Conservation (phyloP, 2,113 vertebrate genomes). For the Saccopteryx leptura region DNA sequence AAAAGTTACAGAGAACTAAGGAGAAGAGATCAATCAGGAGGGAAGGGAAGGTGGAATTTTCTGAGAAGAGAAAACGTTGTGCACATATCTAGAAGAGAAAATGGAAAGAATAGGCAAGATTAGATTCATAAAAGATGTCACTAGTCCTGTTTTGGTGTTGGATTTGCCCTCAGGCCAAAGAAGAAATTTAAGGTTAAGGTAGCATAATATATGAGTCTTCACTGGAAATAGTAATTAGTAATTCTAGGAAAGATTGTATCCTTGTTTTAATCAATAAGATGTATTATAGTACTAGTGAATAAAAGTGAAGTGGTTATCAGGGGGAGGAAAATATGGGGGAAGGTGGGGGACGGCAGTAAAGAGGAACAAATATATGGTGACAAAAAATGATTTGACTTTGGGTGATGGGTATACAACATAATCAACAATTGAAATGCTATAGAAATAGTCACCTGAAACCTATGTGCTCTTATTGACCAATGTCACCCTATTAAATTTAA, state of each 20-base stretch:
- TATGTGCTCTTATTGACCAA: no score
- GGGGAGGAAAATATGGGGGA: no score
- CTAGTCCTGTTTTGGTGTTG: neutral
- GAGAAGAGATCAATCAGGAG: neutral
- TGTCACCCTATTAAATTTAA: no score
- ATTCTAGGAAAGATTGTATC: neutral
- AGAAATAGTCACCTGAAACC: no score
- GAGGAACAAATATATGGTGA: no score
- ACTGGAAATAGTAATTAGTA: neutral
- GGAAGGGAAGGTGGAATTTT: neutral
- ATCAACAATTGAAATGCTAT: no score
- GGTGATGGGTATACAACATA: no score
- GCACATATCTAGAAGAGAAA: neutral
- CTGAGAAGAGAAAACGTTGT: neutral
- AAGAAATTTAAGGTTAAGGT: neutral
- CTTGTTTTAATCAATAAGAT: conserved; percentile 6
- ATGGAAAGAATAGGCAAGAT: neutral
- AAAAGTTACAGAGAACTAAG: neutral
- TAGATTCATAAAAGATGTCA: neutral
- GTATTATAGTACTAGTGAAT: neutral
- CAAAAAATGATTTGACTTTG: no score
- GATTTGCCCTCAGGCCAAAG: neutral
- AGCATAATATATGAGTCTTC: neutral
- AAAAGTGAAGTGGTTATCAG: no score
- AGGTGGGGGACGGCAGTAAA: no score